Evolutionary conservation across 2,113 vertebrate genomes (phyloP).

Genomic region (Oreocharis arfaki): DNA sequence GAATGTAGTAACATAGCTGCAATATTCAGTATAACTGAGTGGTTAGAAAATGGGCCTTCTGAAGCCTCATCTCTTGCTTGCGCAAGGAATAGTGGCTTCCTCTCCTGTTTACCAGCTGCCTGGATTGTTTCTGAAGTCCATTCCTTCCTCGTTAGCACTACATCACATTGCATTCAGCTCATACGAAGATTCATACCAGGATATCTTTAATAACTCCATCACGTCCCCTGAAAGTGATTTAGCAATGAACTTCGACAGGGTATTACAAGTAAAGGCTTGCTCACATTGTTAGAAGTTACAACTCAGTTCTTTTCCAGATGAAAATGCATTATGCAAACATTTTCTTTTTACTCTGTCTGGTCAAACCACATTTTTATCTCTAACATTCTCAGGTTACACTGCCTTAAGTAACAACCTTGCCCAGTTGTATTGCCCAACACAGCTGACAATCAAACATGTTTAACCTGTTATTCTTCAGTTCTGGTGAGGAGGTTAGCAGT

Average conservation of each 20-base stretch:
- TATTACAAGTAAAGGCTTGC: not conserved
- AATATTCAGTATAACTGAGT: not conserved
- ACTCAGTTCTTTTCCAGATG: not conserved
- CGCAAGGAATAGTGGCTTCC: not conserved
- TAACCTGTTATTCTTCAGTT: not conserved
- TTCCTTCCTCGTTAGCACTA: not conserved
- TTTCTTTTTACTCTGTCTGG: not conserved
- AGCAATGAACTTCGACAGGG: not conserved
- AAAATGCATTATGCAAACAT: not conserved
- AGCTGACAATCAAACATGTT: not conserved
- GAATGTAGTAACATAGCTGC: not conserved
- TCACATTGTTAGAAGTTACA: not conserved
- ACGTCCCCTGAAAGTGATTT: not conserved
- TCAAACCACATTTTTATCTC: constrained; percentile 11
- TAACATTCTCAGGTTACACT: not conserved
- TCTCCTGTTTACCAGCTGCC: not conserved
- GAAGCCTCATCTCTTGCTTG: not conserved
- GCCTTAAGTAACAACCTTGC: constrained; percentile 3
- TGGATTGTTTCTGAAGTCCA: not conserved
- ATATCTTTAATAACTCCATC: not conserved
- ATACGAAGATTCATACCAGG: not conserved
- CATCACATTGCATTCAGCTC: not conserved
- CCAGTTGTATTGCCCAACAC: constrained; percentile 15
- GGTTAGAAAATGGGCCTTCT: not conserved
- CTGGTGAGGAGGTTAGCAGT: not conserved